Evolutionary conservation across 1,140 invertebrate species (phyloP).

Genomic region (Drosophila teissieri): DNA sequence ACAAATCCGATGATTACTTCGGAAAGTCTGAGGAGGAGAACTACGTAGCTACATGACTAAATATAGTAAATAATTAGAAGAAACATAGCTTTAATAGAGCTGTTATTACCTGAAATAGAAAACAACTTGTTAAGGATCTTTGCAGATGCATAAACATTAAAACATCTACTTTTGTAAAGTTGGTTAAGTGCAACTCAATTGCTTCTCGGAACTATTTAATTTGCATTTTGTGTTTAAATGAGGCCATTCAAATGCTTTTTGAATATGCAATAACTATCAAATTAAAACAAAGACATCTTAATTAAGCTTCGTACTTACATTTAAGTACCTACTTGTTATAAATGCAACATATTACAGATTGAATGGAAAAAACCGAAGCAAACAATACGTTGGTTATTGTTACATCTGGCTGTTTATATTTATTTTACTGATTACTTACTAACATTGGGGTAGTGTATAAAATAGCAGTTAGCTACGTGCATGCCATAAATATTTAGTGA

Average conservation of each 20-base stretch:
- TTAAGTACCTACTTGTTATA: neutral
- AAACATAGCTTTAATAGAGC: neutral
- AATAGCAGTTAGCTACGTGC: neutral
- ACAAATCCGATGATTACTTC: conserved; percentile 68
- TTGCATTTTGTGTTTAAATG: too few relatives aligned
- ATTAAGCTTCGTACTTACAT: neutral
- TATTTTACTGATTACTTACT: neutral
- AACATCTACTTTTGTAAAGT: too few relatives aligned
- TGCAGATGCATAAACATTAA: too few relatives aligned
- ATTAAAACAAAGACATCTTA: neutral
- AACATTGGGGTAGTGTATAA: neutral
- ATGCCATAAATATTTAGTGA: conserved; percentile 21
- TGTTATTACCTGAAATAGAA: too few relatives aligned
- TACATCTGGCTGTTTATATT: neutral
- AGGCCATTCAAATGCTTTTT: too few relatives aligned
- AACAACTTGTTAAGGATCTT: too few relatives aligned
- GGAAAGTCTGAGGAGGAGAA: conserved; percentile 8
- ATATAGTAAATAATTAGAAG: conserved; percentile 25
- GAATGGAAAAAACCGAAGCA: neutral
- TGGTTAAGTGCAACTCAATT: too few relatives aligned
- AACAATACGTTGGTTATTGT: neutral
- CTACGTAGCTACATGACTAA: neutral
- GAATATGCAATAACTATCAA: too few relatives aligned
- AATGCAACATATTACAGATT: neutral
- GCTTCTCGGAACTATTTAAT: too few relatives aligned